Conservation (phyloP, 2,113 vertebrate genomes). For the Megaptera novaeangliae region DNA sequence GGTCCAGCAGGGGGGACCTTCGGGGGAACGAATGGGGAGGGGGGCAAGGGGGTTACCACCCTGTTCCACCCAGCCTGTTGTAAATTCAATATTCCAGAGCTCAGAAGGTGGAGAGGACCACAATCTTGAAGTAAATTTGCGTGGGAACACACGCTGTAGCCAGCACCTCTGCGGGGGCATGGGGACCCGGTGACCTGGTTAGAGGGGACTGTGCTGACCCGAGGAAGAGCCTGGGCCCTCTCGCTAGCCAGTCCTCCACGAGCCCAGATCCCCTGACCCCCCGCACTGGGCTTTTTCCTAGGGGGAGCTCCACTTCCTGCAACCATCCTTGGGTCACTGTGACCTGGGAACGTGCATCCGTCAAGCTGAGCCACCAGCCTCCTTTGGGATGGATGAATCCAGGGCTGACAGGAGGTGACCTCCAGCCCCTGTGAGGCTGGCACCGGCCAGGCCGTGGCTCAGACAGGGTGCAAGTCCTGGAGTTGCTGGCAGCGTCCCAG, state of each 20-base stretch:
- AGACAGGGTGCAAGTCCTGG: neutral
- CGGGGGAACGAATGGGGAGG: rapidly evolving
- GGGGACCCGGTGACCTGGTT: neutral
- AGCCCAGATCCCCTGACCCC: neutral
- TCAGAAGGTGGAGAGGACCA: neutral
- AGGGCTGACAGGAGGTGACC: neutral
- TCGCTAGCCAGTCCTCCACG: neutral
- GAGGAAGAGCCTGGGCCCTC: neutral
- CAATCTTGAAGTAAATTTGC: too few relatives aligned
- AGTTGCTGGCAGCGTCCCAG: neutral
- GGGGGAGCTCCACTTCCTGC: neutral
- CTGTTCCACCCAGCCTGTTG: neutral
- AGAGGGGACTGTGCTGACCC: neutral
- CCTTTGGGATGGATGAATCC: neutral
- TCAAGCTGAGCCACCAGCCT: neutral
- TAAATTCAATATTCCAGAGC: neutral
- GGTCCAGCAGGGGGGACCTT: neutral
- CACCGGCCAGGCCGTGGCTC: neutral
- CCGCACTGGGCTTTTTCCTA: neutral
- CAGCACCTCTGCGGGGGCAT: neutral
- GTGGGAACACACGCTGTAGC: neutral
- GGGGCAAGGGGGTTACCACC: neutral
- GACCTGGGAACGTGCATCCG: rapidly evolving
- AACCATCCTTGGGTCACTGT: neutral
- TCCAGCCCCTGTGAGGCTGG: neutral